These are phyloP conservation scores for Diaperis boleti DNA, from an alignment of 2,888 invertebrate genomes.

Conservation along the genomic window DNA sequence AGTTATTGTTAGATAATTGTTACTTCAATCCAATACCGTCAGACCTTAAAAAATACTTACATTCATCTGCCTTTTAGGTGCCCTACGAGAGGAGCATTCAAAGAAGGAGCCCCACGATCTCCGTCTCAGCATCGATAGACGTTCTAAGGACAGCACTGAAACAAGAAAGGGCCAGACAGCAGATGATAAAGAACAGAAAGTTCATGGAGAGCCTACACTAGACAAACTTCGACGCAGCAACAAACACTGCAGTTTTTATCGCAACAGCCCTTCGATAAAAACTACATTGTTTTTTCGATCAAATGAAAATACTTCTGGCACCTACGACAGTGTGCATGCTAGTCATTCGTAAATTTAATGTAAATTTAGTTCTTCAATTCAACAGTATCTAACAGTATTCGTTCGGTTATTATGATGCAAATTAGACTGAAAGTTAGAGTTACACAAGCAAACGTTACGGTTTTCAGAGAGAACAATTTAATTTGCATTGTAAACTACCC, in stretches of 20 bases:
- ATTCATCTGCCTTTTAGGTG: slow-evolving; percentile 15
- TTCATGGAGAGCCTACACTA: slow-evolving; percentile 47
- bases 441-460: background rate
- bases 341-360: slow-evolving; percentile 34
- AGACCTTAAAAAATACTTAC: too few species aligned
- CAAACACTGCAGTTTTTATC: slow-evolving; percentile 38
- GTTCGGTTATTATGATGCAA: slow-evolving; percentile 9
- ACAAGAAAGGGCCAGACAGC: slow-evolving; percentile 49
- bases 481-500: slow-evolving; percentile 15
- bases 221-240: slow-evolving; percentile 2
- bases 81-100: slow-evolving; percentile 28
- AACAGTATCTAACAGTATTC: slow-evolving; percentile 32
- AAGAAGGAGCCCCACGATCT: slow-evolving; percentile 49
- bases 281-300: slow-evolving; percentile 16
- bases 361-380: slow-evolving; percentile 2
- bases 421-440: slow-evolving; percentile 21
- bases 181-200: slow-evolving; percentile 47
- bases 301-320: slow-evolving; percentile 8
- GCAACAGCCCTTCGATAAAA: slow-evolving; percentile 39
- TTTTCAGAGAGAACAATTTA: slow-evolving; percentile 5
- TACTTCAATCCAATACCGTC: too few species aligned
- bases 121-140: slow-evolving; percentile 49
- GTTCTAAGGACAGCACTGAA: slow-evolving; percentile 44
- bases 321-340: slow-evolving; percentile 28
- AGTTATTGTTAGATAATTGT: too few species aligned